phyloP scores from a whole-genome alignment of 2,888 invertebrate species.

The Diplolepis rosae region DNA sequence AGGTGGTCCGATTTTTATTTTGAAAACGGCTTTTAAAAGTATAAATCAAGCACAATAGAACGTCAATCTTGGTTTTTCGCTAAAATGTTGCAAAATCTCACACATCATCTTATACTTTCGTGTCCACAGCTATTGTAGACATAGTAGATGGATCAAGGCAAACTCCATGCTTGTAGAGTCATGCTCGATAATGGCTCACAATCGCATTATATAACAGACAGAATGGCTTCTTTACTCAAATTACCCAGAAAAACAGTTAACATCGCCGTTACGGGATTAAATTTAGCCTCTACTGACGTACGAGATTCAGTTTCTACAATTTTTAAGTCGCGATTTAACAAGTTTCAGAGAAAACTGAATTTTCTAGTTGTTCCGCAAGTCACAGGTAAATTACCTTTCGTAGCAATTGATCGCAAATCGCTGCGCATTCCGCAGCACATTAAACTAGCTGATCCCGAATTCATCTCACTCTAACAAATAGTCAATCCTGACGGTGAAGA shows the following conservation, averaged over 20 bases:
- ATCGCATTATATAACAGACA: background rate
- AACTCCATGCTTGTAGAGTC: background rate
- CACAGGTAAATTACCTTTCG: background rate
- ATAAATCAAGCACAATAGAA: no score
- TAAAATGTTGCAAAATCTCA: no score
- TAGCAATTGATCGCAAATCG: background rate
- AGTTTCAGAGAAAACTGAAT: background rate
- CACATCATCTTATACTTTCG: background rate
- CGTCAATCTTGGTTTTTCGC: no score
- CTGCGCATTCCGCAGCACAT: background rate
- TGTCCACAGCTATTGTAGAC: background rate
- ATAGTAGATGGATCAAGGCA: background rate
- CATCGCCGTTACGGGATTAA: background rate
- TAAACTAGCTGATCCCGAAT: conserved; percentile 39
- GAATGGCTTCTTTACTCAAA: background rate
- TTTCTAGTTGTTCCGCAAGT: background rate
- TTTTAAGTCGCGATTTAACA: background rate
- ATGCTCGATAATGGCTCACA: background rate
- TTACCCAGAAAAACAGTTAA: background rate
- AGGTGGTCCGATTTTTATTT: no score
- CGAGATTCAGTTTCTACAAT: background rate
- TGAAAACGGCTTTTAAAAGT: no score
- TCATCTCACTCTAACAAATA: no score
- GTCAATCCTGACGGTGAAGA: no score
- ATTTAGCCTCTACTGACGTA: background rate